A percentile compares a stretch with the other conserved stretches of the same genome.
Conservation (phyloP, 2,113 vertebrate genomes). For the Grantiella picta region DNA sequence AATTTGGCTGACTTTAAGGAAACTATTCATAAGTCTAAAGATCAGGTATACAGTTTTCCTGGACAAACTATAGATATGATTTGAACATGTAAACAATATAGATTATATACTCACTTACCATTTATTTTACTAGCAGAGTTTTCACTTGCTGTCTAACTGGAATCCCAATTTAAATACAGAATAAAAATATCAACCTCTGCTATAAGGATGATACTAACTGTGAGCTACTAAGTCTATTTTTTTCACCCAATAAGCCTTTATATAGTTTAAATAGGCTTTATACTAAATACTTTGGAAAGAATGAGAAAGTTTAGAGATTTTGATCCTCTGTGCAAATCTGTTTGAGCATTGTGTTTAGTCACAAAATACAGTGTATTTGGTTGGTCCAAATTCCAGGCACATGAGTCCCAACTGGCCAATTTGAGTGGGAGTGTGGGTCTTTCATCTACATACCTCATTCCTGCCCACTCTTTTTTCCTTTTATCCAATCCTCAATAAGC, state of each 20-base stretch:
- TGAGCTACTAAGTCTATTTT: background rate
- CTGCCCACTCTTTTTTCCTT: background rate
- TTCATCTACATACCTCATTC: background rate
- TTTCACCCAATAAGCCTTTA: conserved; percentile 30
- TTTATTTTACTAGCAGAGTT: background rate
- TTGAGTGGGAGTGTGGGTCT: background rate
- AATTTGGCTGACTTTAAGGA: background rate
- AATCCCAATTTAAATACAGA: background rate
- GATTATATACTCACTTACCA: background rate
- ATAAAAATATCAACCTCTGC: background rate
- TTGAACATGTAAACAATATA: background rate
- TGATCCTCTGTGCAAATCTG: conserved; percentile 13
- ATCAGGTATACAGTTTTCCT: background rate
- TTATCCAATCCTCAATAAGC: background rate
- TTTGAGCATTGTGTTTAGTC: conserved; percentile 50
- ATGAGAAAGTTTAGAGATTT: conserved; percentile 43
- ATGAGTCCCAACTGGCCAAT: background rate
- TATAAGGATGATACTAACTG: background rate
- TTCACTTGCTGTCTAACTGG: background rate
- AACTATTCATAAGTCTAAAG: background rate
- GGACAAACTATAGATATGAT: background rate
- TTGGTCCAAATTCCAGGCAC: background rate
- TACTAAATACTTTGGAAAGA: conserved; percentile 12
- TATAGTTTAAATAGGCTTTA: conserved; percentile 37
- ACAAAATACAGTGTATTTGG: conserved; percentile 13